These are phyloP conservation scores for Siphamia tubifer DNA, from an alignment of 2,113 vertebrate genomes.

Conservation along the genomic window DNA sequence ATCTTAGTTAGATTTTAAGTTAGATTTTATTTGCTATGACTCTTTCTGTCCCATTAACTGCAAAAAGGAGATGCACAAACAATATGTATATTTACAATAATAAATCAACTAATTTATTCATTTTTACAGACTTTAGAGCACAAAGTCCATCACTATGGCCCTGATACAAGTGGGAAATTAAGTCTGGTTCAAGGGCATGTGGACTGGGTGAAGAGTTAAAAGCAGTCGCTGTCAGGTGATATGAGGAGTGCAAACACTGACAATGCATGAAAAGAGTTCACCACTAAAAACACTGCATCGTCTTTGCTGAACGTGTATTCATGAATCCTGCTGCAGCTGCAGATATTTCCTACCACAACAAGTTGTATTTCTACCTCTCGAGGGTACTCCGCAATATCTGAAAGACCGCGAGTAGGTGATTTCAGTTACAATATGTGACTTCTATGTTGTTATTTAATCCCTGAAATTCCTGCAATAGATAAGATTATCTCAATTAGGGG, in stretches of 20 bases:
- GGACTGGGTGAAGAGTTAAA: neutral
- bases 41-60: too few species aligned
- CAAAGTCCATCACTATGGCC: neutral
- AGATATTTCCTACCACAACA: neutral
- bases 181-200: neutral
- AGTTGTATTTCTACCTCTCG: slow-evolving; percentile 1
- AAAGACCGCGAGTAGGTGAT: slow-evolving; percentile 20
- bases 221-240: neutral
- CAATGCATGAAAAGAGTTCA: neutral
- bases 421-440: slow-evolving; percentile 24
- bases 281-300: neutral
- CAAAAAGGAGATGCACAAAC: too few species aligned
- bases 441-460: slow-evolving; percentile 41
- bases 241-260: too few species aligned
- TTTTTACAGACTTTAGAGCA: neutral
- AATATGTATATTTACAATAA: neutral
- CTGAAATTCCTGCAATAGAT: slow-evolving; percentile 16
- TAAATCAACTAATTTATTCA: neutral
- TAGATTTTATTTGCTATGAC: too few species aligned
- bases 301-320: neutral
- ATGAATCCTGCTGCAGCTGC: neutral
- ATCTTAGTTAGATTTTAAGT: too few species aligned
- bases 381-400: neutral
- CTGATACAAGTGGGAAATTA: neutral
- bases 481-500: slow-evolving; percentile 30